A percentile compares a stretch with the other conserved stretches of the same genome.
These are phyloP conservation scores for Phenacoccus solenopsis DNA, from an alignment of 1,140 invertebrate species.

Conservation along the genomic window DNA sequence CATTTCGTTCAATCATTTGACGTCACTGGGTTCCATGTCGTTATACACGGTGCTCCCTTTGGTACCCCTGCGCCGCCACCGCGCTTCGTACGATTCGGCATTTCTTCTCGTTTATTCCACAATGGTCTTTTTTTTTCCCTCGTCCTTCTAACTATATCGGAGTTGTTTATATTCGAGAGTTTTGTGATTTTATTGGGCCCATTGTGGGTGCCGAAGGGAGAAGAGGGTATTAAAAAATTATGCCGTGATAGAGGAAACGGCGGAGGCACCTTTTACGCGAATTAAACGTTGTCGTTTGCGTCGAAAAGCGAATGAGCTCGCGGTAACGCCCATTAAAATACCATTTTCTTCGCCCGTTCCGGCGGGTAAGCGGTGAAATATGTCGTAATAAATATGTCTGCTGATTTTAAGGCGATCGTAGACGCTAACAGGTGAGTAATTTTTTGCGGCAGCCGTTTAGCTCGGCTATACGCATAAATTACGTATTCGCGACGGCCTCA, in stretches of 20 bases:
- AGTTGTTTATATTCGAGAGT: not conserved
- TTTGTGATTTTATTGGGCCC: not conserved
- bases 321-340: not conserved
- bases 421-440: too few relatives aligned
- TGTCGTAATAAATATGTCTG: not conserved
- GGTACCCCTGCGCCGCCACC: not conserved
- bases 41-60: not conserved
- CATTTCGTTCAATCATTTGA: slow-evolving; percentile 16
- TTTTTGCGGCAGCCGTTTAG: too few relatives aligned
- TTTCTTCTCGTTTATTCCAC: not conserved
- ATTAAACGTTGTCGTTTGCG: not conserved
- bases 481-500: too few relatives aligned
- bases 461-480: too few relatives aligned
- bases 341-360: not conserved
- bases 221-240: too few relatives aligned
- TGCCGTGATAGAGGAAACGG: too few relatives aligned
- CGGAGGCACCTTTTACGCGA: not conserved
- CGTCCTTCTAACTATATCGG: not conserved
- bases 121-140: too few relatives aligned
- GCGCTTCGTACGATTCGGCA: not conserved
- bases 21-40: slow-evolving; percentile 15
- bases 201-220: too few relatives aligned
- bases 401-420: not conserved
- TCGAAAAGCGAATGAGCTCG: not conserved
- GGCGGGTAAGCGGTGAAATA: too few relatives aligned